Conservation (phyloP, 2,888 invertebrate species). For the Linyphia triangularis region DNA sequence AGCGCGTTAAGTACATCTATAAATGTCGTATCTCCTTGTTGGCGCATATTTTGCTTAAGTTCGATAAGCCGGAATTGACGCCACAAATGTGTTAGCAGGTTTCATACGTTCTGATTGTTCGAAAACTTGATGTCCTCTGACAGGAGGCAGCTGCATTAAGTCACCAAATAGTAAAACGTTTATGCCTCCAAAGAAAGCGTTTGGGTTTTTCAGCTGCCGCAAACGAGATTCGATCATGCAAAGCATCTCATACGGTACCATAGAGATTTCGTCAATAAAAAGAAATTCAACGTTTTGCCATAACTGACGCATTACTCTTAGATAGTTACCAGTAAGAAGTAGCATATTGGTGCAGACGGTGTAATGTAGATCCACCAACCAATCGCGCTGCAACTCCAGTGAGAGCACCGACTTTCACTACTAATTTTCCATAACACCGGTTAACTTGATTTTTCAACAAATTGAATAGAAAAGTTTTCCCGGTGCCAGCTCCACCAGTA, state of each 20-base stretch:
- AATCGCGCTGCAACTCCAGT: constrained; percentile 19
- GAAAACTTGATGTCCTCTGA: constrained; percentile 28
- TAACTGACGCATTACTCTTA: constrained; percentile 33
- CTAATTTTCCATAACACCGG: not conserved
- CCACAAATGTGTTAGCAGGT: constrained; percentile 11
- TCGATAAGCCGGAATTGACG: no score
- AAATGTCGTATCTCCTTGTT: not conserved
- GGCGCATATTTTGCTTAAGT: no score
- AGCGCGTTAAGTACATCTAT: not conserved
- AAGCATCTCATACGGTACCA: constrained; percentile 2
- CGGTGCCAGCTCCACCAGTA: not conserved
- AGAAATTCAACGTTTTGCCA: constrained; percentile 24
- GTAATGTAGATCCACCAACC: no score
- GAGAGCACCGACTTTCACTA: not conserved
- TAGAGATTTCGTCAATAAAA: constrained; percentile 29
- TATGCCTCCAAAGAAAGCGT: no score
- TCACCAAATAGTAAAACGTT: no score
- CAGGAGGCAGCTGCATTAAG: not conserved
- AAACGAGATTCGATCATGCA: not conserved
- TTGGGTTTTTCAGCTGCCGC: not conserved
- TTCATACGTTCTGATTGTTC: constrained; percentile 25
- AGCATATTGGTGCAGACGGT: constrained; percentile 2
- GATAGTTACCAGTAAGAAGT: constrained; percentile 15
- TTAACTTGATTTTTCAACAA: constrained; percentile 3
- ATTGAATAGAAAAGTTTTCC: not conserved